Conservation (phyloP, 2,888 invertebrate genomes). For the Pollenia angustigena region DNA sequence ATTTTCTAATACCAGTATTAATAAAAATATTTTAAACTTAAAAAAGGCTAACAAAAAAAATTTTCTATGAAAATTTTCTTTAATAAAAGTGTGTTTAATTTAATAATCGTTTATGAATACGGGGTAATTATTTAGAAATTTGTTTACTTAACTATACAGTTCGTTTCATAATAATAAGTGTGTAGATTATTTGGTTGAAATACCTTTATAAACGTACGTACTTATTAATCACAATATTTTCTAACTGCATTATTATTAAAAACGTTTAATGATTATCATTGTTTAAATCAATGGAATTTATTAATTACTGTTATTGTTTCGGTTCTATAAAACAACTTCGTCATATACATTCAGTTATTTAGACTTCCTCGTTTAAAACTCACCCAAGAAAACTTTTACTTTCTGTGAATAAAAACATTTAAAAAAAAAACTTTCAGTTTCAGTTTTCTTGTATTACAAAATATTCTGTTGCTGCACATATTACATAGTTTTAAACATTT, state of each 20-base stretch:
- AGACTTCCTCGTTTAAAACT: slow-evolving; percentile 42
- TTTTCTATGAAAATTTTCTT: no score
- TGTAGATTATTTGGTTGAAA: no score
- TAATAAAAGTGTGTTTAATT: no score
- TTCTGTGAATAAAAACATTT: slow-evolving; percentile 22
- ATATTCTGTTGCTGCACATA: slow-evolving; percentile 65
- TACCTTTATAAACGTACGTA: no score
- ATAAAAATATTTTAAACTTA: no score
- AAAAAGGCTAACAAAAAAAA: no score
- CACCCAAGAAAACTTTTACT: slow-evolving; percentile 64
- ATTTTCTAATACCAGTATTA: no score
- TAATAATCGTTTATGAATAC: no score
- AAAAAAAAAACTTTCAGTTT: slow-evolving; percentile 63
- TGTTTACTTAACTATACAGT: no score
- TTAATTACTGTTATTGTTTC: slow-evolving; percentile 16
- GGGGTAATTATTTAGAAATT: no score
- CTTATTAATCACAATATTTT: not conserved
- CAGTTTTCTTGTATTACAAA: slow-evolving; percentile 65
- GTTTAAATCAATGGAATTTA: not conserved
- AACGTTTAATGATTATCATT: not conserved
- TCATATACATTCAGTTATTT: slow-evolving; percentile 5
- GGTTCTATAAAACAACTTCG: slow-evolving; percentile 33
- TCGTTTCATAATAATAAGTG: no score
- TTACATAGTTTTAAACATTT: slow-evolving; percentile 43
- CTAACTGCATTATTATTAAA: not conserved